These are phyloP conservation scores for Eueremaeus valkanovi DNA, from an alignment of 2,888 invertebrate genomes.

Conservation along the genomic window DNA sequence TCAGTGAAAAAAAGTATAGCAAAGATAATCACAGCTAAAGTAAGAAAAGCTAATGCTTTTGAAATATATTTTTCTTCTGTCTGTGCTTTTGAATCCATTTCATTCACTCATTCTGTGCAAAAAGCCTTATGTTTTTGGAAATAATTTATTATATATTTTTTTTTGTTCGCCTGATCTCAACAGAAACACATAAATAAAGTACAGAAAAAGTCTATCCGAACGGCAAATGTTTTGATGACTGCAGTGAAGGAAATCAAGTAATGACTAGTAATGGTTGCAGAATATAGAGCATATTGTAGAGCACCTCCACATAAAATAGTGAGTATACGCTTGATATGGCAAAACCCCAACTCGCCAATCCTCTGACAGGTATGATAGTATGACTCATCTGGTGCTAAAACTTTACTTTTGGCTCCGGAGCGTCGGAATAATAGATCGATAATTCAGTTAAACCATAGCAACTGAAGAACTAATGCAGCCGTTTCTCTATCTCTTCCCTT, in stretches of 20 bases:
- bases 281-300: background rate
- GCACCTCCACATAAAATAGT: background rate
- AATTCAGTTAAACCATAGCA: constrained; percentile 23
- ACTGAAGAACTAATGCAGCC: constrained; percentile 11
- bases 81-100: background rate
- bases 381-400: constrained; percentile 7
- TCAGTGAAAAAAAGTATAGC: background rate
- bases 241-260: background rate
- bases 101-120: background rate
- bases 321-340: background rate
- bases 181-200: constrained; percentile 12
- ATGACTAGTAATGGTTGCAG: background rate
- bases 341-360: background rate
- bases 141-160: constrained; percentile 17
- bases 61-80: background rate
- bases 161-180: background rate
- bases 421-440: background rate
- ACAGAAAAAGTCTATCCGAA: background rate
- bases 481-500: background rate
- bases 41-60: background rate
- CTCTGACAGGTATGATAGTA: constrained; percentile 21
- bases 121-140: background rate
- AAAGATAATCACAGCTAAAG: background rate
- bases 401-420: constrained; percentile 3
- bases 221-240: background rate